Percentiles rank a stretch among this genome's conserved stretches.
Evolutionary conservation across 2,113 vertebrate genomes (phyloP).

Genomic region (Trochalopteron elliotii): DNA sequence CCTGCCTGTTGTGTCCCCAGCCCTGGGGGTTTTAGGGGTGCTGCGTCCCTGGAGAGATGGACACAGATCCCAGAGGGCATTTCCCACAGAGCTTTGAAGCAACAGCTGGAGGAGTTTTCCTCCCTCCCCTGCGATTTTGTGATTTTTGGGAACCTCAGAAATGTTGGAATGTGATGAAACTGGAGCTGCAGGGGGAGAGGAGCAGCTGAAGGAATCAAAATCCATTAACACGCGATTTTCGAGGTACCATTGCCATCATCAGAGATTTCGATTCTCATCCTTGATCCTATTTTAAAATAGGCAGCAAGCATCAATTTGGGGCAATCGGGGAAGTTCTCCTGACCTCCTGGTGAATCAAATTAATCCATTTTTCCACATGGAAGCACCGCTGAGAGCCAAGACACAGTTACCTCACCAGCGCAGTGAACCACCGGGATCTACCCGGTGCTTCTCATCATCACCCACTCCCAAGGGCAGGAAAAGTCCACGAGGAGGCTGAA

Average conservation of each 20-base stretch:
- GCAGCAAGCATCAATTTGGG: not conserved
- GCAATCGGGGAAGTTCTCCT: not conserved
- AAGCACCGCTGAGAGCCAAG: not conserved
- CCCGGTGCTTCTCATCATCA: not conserved
- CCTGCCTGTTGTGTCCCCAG: accelerated
- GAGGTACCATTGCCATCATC: not conserved
- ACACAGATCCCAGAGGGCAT: accelerated
- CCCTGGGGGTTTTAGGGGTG: not conserved
- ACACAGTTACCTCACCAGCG: not conserved
- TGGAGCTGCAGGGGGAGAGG: conserved; percentile 29
- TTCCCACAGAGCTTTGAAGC: not conserved
- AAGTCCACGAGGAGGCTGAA: not conserved
- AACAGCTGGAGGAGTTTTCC: not conserved
- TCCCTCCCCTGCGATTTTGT: accelerated
- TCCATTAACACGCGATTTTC: not conserved
- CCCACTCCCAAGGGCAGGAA: not conserved
- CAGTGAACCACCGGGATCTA: not conserved
- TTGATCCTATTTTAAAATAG: not conserved
- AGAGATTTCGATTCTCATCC: not conserved
- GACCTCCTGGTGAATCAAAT: not conserved
- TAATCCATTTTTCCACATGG: not conserved
- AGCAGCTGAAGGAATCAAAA: not conserved
- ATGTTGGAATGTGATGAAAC: not conserved
- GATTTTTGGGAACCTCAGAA: not conserved
- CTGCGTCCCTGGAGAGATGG: accelerated